Conservation (phyloP, 2,797 vertebrate species). For the Chromis chromis region DNA sequence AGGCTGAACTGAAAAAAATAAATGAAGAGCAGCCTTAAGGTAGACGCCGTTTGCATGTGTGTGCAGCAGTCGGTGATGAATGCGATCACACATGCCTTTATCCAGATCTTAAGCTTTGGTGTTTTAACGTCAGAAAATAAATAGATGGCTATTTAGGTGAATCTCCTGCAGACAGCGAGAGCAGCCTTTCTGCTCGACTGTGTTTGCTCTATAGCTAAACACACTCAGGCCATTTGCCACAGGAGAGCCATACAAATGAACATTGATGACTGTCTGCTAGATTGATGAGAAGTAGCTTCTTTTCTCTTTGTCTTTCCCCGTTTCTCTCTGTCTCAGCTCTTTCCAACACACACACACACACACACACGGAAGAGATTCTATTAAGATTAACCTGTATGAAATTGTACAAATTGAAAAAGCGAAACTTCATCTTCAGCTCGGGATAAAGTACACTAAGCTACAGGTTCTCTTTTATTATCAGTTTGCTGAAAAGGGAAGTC, state of each 20-base stretch:
- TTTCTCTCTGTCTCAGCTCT: constrained; percentile 25
- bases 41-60: not conserved
- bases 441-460: constrained; percentile 53
- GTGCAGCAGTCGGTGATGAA: not conserved
- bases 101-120: not conserved
- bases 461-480: constrained; percentile 48
- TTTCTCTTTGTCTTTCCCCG: constrained; percentile 43
- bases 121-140: not conserved
- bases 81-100: not conserved
- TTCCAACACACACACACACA: constrained; percentile 37
- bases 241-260: constrained; percentile 48
- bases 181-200: not conserved
- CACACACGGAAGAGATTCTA: constrained; percentile 62
- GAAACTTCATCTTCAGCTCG: constrained; percentile 64
- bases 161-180: constrained; percentile 15
- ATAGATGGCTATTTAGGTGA: not conserved
- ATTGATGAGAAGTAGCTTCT: constrained; percentile 51
- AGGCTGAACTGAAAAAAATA: constrained; percentile 5
- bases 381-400: constrained; percentile 76
- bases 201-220: constrained; percentile 32
- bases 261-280: constrained; percentile 41
- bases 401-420: constrained; percentile 73
- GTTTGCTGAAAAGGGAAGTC: constrained; percentile 47
- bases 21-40: not conserved
- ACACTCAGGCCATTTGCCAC: constrained; percentile 19